phyloP scores from a whole-genome alignment of 2,888 invertebrate genomes.

The Lydus trimaculatus region DNA sequence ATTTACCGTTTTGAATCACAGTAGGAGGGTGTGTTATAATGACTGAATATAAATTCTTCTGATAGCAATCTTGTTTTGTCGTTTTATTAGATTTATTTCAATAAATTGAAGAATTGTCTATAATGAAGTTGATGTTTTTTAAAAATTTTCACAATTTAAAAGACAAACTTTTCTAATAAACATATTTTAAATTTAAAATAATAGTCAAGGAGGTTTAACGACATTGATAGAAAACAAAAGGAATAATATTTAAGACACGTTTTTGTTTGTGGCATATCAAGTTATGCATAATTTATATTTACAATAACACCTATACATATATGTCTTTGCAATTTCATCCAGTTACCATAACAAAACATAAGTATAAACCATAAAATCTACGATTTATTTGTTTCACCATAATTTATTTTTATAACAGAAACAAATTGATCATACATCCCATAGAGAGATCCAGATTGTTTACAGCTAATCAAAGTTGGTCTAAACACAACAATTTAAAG shows the following conservation, averaged over 20 bases:
- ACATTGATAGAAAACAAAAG: conserved; percentile 27
- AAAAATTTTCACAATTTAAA: neutral
- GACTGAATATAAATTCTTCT: neutral
- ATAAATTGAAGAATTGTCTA: conserved; percentile 5
- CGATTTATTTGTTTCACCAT: neutral
- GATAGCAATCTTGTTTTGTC: neutral
- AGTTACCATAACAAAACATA: neutral
- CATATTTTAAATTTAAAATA: conserved; percentile 1
- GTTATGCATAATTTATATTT: conserved; percentile 28
- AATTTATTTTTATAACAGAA: neutral
- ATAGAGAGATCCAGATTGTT: too few relatives aligned
- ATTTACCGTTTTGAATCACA: conserved; percentile 21
- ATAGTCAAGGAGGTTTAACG: conserved; percentile 26
- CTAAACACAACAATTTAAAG: too few relatives aligned
- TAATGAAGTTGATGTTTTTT: neutral
- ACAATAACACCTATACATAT: conserved; percentile 4
- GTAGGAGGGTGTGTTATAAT: conserved; percentile 8
- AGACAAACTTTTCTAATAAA: neutral
- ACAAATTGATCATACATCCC: too few relatives aligned
- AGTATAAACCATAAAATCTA: neutral
- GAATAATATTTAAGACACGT: conserved; percentile 29
- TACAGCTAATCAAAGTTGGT: too few relatives aligned
- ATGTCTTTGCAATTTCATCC: conserved; percentile 6
- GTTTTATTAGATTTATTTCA: neutral
- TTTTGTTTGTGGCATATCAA: conserved; percentile 23